Conservation (phyloP, 2,797 vertebrate species). For the Rhyacichthys aspro region DNA sequence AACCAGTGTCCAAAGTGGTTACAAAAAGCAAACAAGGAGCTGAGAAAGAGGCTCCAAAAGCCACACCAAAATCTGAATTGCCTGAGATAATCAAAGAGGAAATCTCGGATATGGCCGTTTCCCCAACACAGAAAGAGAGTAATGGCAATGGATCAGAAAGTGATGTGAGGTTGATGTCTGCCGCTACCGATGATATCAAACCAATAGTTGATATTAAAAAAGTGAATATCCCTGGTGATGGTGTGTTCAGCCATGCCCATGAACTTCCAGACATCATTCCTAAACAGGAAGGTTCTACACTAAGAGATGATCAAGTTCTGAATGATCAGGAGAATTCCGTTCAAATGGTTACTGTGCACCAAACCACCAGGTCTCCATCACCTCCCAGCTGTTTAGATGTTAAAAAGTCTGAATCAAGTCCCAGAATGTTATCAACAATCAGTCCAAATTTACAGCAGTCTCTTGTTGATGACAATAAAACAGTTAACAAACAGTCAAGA, state of each 20-base stretch:
- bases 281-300: conserved; percentile 77
- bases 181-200: conserved; percentile 15
- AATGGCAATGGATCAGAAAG: conserved; percentile 55
- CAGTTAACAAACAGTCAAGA: conserved; percentile 66
- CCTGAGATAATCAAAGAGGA: conserved; percentile 56
- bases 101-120: conserved; percentile 34
- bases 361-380: conserved; percentile 75
- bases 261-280: conserved; percentile 84
- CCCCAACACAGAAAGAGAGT: conserved; percentile 23
- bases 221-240: conserved; percentile 58
- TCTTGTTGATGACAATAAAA: conserved; percentile 37
- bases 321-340: conserved; percentile 80
- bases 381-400: conserved; percentile 62
- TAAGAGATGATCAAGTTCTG: conserved; percentile 67
- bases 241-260: conserved; percentile 71
- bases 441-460: conserved; percentile 72
- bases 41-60: conserved; percentile 43
- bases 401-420: conserved; percentile 78
- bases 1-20: conserved; percentile 54
- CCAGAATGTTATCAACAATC: conserved; percentile 80
- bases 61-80: conserved; percentile 46
- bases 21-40: conserved; percentile 59
- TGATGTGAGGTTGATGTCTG: conserved; percentile 32
- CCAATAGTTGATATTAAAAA: conserved; percentile 31
- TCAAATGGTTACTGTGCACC: conserved; percentile 61